Conservation (phyloP, 2,888 invertebrate genomes). For the Ctena decussata region DNA sequence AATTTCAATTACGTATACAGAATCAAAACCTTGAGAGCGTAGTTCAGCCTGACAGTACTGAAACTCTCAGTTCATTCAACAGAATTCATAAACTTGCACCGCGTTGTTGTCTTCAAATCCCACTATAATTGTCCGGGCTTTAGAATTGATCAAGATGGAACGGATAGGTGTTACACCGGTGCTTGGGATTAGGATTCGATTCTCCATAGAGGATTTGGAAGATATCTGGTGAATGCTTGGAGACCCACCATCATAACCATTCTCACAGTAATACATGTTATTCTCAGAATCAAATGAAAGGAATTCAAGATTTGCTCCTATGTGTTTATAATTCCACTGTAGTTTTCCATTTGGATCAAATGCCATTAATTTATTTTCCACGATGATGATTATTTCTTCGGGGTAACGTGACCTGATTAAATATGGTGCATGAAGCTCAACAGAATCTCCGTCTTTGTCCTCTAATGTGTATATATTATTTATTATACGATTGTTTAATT, state of each 20-base stretch:
- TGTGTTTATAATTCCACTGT: neutral
- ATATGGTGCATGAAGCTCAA: neutral
- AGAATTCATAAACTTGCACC: neutral
- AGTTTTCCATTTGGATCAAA: neutral
- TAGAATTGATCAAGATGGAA: neutral
- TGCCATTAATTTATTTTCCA: neutral
- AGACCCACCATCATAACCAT: neutral
- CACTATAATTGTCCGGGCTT: neutral
- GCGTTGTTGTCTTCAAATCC: neutral
- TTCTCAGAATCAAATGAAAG: neutral
- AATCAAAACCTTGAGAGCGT: too few relatives aligned
- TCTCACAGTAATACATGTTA: neutral
- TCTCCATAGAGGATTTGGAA: neutral
- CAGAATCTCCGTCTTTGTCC: too few relatives aligned
- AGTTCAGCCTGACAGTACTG: too few relatives aligned
- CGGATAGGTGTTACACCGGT: neutral
- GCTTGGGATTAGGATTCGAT: neutral
- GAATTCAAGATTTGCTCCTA: neutral
- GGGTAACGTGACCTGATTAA: neutral
- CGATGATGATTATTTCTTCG: neutral
- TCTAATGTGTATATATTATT: too few relatives aligned
- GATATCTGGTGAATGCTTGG: neutral
- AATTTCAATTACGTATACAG: too few relatives aligned
- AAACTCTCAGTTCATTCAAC: too few relatives aligned
- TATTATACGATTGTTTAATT: too few relatives aligned